Evolutionary conservation across 2,797 vertebrate species (phyloP), one percentile per base, ranked within the genome.

Genomic region (Nannoperca obscura): DNA sequence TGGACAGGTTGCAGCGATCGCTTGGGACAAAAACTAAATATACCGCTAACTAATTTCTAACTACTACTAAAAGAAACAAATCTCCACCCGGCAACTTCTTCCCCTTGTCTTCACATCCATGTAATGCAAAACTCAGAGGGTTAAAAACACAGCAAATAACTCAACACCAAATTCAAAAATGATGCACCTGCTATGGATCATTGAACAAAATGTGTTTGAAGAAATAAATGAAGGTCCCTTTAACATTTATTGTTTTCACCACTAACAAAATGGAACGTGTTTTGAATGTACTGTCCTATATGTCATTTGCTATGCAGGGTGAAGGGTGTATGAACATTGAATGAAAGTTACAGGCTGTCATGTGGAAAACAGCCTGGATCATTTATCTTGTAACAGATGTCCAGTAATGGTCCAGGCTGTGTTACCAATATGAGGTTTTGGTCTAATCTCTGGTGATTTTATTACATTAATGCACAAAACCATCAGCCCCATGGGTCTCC

Each of bases 221-320:
- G 5, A 86, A 69, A 65, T 78, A 64, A 59, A 63, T 64, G 36
- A 88, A 93, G 90, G 95, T 96, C 95, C 95, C 95, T 96, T 96
- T 96, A 96, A 95, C 95, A 61, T 95, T 94, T 95, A 95, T 91
- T 94, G 92, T 93, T 92, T 92, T 92, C 91, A 91, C 80, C 44
- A 52, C 53, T 70, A 38, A 77, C 65, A n/a, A 77, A 75, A 63
- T 80, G 38, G 32, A 70, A 74, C 32, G 38, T 78, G 54, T 72
- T 66, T 47, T 66, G n/a, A 67, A 52, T 86, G 80, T 86, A 12
- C 20, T 83, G 50, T 73, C 76, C 3, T 88, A 20, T 72, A 13
- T 86, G 73, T 85, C 49, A 24, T 82, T 53, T 80, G 63, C 57
- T 75, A 0, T 78, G 72, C 54, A 75, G 82, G 34, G 17, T 84